Evolutionary conservation across 2,888 invertebrate genomes (phyloP).

Genomic region (Leucophora obtusa): DNA sequence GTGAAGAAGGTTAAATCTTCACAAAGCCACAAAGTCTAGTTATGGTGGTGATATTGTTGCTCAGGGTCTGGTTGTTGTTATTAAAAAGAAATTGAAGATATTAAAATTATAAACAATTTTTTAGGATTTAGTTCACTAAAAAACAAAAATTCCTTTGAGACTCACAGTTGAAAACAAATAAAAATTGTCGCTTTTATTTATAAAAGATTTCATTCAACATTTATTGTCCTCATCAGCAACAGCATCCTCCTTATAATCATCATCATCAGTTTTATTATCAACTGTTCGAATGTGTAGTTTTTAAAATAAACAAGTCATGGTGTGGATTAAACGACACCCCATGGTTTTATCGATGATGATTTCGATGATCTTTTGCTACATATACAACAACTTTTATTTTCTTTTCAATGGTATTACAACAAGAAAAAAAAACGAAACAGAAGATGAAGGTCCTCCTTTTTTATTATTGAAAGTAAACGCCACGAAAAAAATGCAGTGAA

Average conservation of each 20-base stretch:
- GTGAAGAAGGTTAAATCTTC: constrained; percentile 54
- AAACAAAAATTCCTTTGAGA: constrained; percentile 48
- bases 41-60: neutral
- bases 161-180: constrained; percentile 29
- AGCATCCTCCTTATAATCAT: constrained; percentile 7
- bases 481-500: constrained; percentile 23
- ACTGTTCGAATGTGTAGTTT: constrained; percentile 17
- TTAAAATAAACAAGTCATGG: constrained; percentile 47
- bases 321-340: constrained; percentile 63
- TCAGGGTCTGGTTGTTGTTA: neutral
- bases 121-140: constrained; percentile 51
- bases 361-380: constrained; percentile 54
- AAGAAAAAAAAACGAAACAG: constrained; percentile 14
- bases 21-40: constrained; percentile 55
- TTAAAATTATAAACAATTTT: constrained; percentile 56
- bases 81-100: constrained; percentile 39
- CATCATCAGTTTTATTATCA: constrained; percentile 10
- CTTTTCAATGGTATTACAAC: constrained; percentile 16
- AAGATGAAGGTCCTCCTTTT: constrained; percentile 37
- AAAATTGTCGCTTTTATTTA: constrained; percentile 46
- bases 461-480: neutral
- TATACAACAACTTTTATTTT: constrained; percentile 36
- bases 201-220: constrained; percentile 38
- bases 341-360: constrained; percentile 64
- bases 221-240: constrained; percentile 30